These are phyloP conservation scores for Nothoprocta pentlandii DNA, from an alignment of 2,113 vertebrate species.

Conservation along the genomic window DNA sequence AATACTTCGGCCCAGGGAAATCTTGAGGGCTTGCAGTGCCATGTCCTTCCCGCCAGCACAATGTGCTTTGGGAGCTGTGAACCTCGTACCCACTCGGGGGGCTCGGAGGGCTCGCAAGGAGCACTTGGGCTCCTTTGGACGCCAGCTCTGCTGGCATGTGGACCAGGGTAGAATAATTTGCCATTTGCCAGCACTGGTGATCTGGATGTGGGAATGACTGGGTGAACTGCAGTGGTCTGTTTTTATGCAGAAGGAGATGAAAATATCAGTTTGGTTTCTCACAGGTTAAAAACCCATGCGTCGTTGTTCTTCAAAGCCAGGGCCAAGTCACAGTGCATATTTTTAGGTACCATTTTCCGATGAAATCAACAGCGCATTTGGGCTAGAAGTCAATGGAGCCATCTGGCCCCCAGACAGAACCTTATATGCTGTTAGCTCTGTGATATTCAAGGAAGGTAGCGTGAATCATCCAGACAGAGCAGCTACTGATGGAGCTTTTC, in stretches of 20 bases:
- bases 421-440: neutral
- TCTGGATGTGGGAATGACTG: neutral
- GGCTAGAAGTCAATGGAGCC: neutral
- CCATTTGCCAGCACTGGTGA: neutral
- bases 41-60: neutral
- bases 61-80: too few relatives aligned
- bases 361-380: neutral
- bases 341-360: neutral
- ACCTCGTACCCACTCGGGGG: neutral
- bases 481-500: slow-evolving; percentile 41
- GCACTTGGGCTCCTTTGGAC: neutral
- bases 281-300: neutral
- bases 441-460: neutral
- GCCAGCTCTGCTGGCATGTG: neutral
- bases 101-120: neutral
- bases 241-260: neutral
- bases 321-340: neutral
- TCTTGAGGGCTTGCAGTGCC: neutral
- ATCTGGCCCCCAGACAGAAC: neutral
- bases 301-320: neutral
- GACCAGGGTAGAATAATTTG: neutral
- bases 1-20: neutral
- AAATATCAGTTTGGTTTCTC: neutral
- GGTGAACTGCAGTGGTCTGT: neutral
- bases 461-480: neutral